A percentile compares a stretch with the other conserved stretches of the same genome.
Evolutionary conservation across 2,888 invertebrate species (phyloP).

Genomic region (Chrysotoxum bicinctum): DNA sequence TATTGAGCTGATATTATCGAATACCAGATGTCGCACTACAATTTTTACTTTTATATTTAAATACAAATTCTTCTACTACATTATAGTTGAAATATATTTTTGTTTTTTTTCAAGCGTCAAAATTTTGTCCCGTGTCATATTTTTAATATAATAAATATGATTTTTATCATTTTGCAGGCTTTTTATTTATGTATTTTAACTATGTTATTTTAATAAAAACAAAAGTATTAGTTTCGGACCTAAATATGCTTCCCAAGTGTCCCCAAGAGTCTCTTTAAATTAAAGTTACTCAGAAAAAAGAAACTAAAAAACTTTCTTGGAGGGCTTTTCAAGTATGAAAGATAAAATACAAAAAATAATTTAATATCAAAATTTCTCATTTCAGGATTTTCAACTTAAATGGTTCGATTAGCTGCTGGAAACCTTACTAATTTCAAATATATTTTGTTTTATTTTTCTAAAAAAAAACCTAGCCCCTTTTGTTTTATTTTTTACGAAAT

Average conservation of each 20-base stretch:
- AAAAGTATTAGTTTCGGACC: no score
- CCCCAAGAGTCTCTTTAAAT: background rate
- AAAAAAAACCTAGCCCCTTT: background rate
- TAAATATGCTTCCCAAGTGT: background rate
- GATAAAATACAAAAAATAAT: background rate
- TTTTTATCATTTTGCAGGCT: no score
- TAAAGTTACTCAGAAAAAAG: background rate
- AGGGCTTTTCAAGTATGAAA: background rate
- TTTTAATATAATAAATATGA: background rate
- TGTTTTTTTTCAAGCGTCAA: background rate
- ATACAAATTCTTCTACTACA: background rate
- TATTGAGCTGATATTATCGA: background rate
- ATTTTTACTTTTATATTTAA: background rate
- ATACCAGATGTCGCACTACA: background rate
- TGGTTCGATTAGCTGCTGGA: background rate
- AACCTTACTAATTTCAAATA: background rate
- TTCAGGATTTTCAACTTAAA: background rate
- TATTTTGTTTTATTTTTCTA: background rate
- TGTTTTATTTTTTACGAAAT: conserved; percentile 1
- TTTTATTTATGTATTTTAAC: no score
- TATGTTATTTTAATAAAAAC: no score
- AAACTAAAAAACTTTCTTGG: background rate
- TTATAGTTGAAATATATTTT: background rate
- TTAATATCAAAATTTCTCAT: background rate
- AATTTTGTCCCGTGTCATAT: background rate